phyloP scores from a whole-genome alignment of 2,113 vertebrate species.

The Mesembrinibis cayennensis region DNA sequence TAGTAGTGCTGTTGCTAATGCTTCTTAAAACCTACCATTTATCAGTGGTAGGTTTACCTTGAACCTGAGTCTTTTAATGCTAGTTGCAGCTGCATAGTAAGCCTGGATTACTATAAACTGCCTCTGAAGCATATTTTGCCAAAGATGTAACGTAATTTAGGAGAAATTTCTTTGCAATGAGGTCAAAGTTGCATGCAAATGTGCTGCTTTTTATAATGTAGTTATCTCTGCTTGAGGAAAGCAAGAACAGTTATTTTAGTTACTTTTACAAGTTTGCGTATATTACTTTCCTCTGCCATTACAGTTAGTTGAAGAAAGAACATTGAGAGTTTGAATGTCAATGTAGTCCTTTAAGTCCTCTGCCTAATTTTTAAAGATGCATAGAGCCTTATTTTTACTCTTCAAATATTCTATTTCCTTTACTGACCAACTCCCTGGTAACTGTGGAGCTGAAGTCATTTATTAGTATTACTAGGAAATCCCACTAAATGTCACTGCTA shows the following conservation, averaged over 20 bases:
- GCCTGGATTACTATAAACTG: not conserved
- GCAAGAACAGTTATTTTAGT: not conserved
- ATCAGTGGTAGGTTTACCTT: constrained; percentile 38
- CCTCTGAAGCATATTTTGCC: not conserved
- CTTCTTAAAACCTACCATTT: constrained; percentile 14
- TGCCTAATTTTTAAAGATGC: not conserved
- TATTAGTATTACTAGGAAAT: not conserved
- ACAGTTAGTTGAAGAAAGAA: not conserved
- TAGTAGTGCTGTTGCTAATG: not conserved
- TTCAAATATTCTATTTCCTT: not conserved
- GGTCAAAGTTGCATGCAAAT: not conserved
- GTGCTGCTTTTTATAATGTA: not conserved
- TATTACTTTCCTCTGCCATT: not conserved
- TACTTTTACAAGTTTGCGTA: not conserved
- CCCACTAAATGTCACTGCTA: not conserved
- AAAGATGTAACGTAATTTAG: not conserved
- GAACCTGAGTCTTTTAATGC: not conserved
- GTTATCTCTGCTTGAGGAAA: not conserved
- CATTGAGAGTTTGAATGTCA: not conserved
- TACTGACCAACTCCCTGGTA: not conserved
- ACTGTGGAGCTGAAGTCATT: not conserved
- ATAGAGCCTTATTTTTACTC: not conserved
- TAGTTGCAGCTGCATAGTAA: constrained; percentile 9
- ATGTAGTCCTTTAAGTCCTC: not conserved
- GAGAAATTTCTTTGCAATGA: not conserved